Percentiles rank a stretch among this genome's conserved stretches.
Conservation (phyloP, 2,797 vertebrate species). For the Tadarida brasiliensis region DNA sequence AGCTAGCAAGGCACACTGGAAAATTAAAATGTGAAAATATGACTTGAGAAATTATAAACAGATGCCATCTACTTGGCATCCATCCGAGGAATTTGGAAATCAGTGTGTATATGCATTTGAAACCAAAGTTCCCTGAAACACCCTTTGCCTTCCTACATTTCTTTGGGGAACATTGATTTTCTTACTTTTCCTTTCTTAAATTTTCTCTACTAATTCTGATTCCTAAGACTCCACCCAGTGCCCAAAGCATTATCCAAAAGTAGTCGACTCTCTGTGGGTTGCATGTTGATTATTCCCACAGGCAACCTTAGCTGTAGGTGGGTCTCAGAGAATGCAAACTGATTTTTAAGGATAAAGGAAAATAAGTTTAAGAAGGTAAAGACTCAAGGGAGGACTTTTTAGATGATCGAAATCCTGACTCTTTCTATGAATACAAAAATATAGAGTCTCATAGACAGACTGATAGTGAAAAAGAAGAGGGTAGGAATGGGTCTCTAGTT, state of each 20-base stretch:
- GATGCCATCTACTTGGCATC: slow-evolving; percentile 5
- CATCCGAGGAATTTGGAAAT: neutral
- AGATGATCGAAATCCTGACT: slow-evolving; percentile 6
- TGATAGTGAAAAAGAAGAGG: neutral
- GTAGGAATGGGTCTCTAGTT: slow-evolving; percentile 13
- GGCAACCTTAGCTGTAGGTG: neutral
- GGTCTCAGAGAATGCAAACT: neutral
- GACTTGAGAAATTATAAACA: slow-evolving; percentile 42
- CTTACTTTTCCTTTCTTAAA: neutral
- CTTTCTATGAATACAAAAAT: neutral
- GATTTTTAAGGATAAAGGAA: slow-evolving; percentile 44
- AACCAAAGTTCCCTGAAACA: slow-evolving; percentile 37
- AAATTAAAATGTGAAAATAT: slow-evolving; percentile 56
- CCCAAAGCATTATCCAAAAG: slow-evolving; percentile 29
- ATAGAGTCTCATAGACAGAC: neutral
- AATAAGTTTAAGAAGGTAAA: slow-evolving; percentile 50
- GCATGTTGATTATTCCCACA: neutral
- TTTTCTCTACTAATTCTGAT: slow-evolving; percentile 23
- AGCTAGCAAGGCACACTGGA: slow-evolving; percentile 55
- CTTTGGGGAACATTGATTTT: neutral
- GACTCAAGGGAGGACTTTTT: neutral
- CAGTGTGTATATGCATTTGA: neutral
- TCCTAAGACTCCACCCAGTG: slow-evolving; percentile 50
- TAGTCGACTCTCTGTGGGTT: neutral
- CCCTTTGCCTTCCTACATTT: neutral